Base-by-base conservation (phyloP, 2,797 vertebrate species). In the Cyclura pinguis region DNA sequence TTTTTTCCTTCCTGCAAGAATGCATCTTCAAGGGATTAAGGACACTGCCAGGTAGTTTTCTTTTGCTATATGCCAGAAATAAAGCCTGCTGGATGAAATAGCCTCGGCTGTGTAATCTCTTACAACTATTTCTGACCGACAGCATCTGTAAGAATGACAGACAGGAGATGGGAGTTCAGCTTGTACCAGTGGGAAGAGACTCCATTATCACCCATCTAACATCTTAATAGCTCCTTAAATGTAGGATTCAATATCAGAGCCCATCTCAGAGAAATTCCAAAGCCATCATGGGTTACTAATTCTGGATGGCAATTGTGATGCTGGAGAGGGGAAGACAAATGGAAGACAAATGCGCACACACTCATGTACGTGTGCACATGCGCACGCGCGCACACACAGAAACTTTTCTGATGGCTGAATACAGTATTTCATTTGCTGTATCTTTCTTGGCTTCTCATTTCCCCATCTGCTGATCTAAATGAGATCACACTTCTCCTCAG, bases 221-320 rank as follows among this genome's bases (percentile, higher is more conserved):
- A 81, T 80, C 84, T 85, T 89, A 83, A 47, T 88, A 88, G 1
- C 80, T 94, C 42, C 84, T 90, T 84, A 93, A 88, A 89, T 72
- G 38, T 81, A 94, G 55, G 47, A 89, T 89, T 89, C 22, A 2
- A 18, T 74, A 90, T 38, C 52, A 59, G 2, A 80, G 22, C 55
- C 86, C 64, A 89, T 20, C 86, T 89, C 89, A 87, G 38, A 95
- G 80, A 18, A 77, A 16, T 47, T 90, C 67, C 89, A 91, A 90
- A 94, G 16, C 24, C 73, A 67, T 93, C 87, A 90, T 91, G 77
- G 59, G 74, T 94, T 76, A 74, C 81, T 88, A 91, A 94, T 91
- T 73, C 57, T 81, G 64, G 12, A 2, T 80, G 72, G 35, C 57
- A 89, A 16, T 47, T 84, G 38, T 0, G 0, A n/a, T 92, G 2